Evolutionary conservation across 2,797 vertebrate genomes (phyloP).

Genomic region (Melanotaenia trifasciata): DNA sequence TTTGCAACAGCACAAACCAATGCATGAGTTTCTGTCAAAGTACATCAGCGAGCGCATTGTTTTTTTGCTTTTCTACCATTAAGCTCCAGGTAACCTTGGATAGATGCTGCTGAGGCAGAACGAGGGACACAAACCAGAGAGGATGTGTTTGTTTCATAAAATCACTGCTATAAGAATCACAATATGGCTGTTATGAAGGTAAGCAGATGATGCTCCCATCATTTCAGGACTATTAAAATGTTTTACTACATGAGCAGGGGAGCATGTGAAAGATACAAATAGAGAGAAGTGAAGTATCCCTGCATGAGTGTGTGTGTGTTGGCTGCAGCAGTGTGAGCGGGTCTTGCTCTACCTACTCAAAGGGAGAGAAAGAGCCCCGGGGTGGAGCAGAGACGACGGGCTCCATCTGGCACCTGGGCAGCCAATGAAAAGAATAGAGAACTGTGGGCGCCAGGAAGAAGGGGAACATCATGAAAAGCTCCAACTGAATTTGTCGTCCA

Average conservation of each 20-base stretch:
- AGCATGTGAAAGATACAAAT: slow-evolving; percentile 9
- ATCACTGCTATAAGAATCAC: slow-evolving; percentile 6
- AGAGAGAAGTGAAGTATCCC: slow-evolving; percentile 5
- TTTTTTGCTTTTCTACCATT: slow-evolving; percentile 24
- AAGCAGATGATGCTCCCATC: background rate
- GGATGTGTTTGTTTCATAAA: background rate
- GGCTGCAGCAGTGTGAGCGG: slow-evolving; percentile 62
- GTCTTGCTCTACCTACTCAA: slow-evolving; percentile 77
- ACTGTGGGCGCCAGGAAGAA: slow-evolving; percentile 68
- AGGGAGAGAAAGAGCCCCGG: slow-evolving; percentile 71
- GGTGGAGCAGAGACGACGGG: slow-evolving; percentile 75
- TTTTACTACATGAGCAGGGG: slow-evolving; percentile 1
- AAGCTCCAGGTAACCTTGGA: slow-evolving; percentile 55
- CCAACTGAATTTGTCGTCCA: slow-evolving; percentile 72
- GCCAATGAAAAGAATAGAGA: slow-evolving; percentile 77
- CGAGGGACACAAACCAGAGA: slow-evolving; percentile 28
- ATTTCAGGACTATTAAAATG: slow-evolving; percentile 18
- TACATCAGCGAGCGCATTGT: slow-evolving; percentile 24
- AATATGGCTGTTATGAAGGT: slow-evolving; percentile 7
- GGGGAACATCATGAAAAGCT: slow-evolving; percentile 74
- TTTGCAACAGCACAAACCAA: slow-evolving; percentile 35
- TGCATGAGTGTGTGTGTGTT: slow-evolving; percentile 17
- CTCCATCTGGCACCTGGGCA: slow-evolving; percentile 83
- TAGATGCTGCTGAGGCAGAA: slow-evolving; percentile 37
- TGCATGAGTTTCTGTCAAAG: slow-evolving; percentile 11